Evolutionary conservation across 2,888 invertebrate genomes (phyloP).

Genomic region (Ochlodes sylvanus): DNA sequence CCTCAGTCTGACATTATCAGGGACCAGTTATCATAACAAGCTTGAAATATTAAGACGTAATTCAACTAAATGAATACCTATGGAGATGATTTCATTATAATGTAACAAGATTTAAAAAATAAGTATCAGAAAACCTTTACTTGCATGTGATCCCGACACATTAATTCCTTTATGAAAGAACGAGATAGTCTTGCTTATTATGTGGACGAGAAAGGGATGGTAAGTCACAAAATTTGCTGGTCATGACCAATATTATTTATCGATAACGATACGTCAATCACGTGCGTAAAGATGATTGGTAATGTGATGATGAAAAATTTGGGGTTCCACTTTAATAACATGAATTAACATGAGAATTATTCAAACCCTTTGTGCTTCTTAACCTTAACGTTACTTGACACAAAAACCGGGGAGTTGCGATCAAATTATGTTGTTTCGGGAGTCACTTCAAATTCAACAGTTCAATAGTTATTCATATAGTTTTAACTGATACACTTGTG

Average conservation of each 20-base stretch:
- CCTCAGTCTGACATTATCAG: background rate
- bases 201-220: conserved; percentile 7
- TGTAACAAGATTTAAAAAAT: conserved; percentile 17
- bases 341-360: background rate
- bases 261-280: conserved; percentile 35
- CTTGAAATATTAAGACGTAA: conserved; percentile 11
- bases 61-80: conserved; percentile 22
- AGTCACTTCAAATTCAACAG: too few relatives aligned
- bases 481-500: too few relatives aligned
- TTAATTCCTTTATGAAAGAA: conserved; percentile 21
- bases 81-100: conserved; percentile 21
- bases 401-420: too few relatives aligned
- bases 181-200: background rate
- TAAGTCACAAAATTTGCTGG: conserved; percentile 6
- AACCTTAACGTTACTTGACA: background rate
- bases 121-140: conserved; percentile 20
- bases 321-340: background rate
- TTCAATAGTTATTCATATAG: too few relatives aligned
- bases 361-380: too few relatives aligned
- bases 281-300: conserved; percentile 26
- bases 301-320: conserved; percentile 26
- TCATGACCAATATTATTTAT: conserved; percentile 32
- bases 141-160: conserved; percentile 23
- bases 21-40: background rate
- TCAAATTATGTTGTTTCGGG: too few relatives aligned